Conservation (phyloP, 2,888 invertebrate genomes). For the Eucriotettix oculatus region DNA sequence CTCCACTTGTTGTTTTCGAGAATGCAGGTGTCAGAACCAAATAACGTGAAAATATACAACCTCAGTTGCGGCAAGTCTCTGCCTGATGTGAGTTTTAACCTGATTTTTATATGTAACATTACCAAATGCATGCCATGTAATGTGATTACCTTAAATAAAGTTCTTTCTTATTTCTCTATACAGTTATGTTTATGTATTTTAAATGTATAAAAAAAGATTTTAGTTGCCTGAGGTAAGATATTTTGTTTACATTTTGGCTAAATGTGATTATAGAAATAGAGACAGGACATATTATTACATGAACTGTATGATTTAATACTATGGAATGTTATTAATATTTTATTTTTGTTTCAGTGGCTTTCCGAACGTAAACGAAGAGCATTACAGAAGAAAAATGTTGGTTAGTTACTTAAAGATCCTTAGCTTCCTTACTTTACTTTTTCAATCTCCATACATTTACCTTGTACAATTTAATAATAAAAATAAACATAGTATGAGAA, state of each 20-base stretch:
- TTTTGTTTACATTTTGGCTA: too few relatives aligned
- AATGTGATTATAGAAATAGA: too few relatives aligned
- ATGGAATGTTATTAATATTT: slow-evolving; percentile 8
- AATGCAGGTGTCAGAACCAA: slow-evolving; percentile 87
- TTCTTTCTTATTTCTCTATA: too few relatives aligned
- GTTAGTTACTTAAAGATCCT: slow-evolving; percentile 22
- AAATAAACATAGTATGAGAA: background rate
- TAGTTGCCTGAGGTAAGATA: too few relatives aligned
- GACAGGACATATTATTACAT: too few relatives aligned
- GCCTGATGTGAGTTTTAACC: slow-evolving; percentile 63
- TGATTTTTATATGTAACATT: background rate
- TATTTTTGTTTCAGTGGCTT: slow-evolving; percentile 51
- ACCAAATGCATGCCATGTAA: too few relatives aligned
- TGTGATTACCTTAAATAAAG: too few relatives aligned
- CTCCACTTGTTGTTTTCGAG: slow-evolving; percentile 15
- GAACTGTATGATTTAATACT: slow-evolving; percentile 1
- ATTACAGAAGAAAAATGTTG: slow-evolving; percentile 70
- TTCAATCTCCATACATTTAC: too few relatives aligned
- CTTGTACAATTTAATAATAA: background rate
- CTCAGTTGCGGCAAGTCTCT: slow-evolving; percentile 90
- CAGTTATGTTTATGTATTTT: too few relatives aligned
- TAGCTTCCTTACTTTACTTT: too few relatives aligned
- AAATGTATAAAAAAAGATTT: too few relatives aligned
- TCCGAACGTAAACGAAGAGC: slow-evolving; percentile 67
- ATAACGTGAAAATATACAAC: slow-evolving; percentile 96